Conservation (phyloP, 2,888 invertebrate genomes). For the Cryptocephalus moraei region DNA sequence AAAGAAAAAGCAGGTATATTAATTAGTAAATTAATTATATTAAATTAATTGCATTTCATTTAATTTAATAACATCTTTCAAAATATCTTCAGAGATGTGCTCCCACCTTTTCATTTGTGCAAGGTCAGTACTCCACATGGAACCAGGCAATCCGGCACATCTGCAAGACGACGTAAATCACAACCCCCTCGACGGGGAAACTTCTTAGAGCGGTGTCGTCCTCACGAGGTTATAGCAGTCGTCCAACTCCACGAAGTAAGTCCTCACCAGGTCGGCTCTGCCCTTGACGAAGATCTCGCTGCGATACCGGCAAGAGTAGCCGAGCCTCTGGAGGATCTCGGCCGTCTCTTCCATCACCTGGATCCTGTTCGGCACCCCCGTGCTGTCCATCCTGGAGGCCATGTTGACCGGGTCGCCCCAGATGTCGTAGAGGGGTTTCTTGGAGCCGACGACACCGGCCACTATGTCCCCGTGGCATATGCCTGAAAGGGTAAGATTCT, state of each 20-base stretch:
- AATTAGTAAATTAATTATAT: too few species aligned
- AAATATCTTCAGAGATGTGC: too few species aligned
- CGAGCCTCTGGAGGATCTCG: conserved; percentile 53
- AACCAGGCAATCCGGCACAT: too few species aligned
- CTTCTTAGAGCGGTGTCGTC: not conserved
- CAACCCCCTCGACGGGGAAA: too few species aligned
- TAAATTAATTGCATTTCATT: too few species aligned
- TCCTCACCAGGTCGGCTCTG: conserved; percentile 52
- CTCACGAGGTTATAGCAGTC: conserved; percentile 31
- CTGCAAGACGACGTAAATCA: too few species aligned
- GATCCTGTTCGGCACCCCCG: conserved; percentile 51
- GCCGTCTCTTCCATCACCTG: conserved; percentile 62
- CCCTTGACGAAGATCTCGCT: conserved; percentile 67
- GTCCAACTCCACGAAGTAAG: conserved; percentile 62
- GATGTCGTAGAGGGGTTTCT: conserved; percentile 90
- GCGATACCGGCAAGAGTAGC: conserved; percentile 57
- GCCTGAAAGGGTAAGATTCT: conserved; percentile 44
- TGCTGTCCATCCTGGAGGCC: conserved; percentile 93
- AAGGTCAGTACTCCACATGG: too few species aligned
- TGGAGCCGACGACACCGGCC: conserved; percentile 89
- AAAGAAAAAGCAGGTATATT: too few species aligned
- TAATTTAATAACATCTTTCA: too few species aligned
- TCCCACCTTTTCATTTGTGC: too few species aligned
- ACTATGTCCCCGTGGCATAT: conserved; percentile 85
- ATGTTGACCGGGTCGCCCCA: conserved; percentile 97